A percentile compares a stretch with the other conserved stretches of the same genome.
These are phyloP conservation scores for Wasmannia auropunctata DNA, from an alignment of 1,140 invertebrate genomes.

Conservation along the genomic window DNA sequence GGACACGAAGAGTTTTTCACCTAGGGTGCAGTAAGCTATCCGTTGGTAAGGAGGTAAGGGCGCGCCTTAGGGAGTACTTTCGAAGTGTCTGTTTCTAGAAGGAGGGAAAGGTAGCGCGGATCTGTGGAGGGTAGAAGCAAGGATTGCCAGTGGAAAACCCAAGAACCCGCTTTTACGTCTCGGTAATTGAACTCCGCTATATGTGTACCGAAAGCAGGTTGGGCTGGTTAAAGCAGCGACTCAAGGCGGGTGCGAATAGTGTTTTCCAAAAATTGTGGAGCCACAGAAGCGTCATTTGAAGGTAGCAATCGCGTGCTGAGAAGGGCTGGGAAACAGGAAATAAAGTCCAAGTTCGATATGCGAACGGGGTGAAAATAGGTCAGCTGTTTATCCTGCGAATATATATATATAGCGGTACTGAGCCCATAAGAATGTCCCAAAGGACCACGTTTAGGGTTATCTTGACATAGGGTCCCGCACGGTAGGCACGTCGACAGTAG, in stretches of 20 bases:
- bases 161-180: conserved; percentile 52
- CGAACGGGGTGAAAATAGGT: neutral
- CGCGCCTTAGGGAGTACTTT: conserved; percentile 65
- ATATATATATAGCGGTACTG: neutral
- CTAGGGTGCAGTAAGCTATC: conserved; percentile 65
- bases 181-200: conserved; percentile 50
- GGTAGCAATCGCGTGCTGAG: neutral
- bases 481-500: conserved; percentile 29
- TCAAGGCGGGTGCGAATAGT: neutral
- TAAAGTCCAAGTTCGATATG: neutral
- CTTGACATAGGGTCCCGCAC: neutral
- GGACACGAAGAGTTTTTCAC: conserved; percentile 37
- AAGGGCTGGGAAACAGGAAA: neutral
- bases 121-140: neutral
- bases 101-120: conserved; percentile 18
- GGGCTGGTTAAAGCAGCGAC: neutral
- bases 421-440: neutral
- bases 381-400: neutral
- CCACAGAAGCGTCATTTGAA: neutral
- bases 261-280: conserved; percentile 17
- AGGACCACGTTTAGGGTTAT: neutral
- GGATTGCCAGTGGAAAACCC: conserved; percentile 30
- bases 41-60: conserved; percentile 61
- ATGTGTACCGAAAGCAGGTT: neutral
- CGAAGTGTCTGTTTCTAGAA: conserved; percentile 67